Percentiles rank a stretch among this genome's conserved stretches.
Evolutionary conservation across 2,797 vertebrate genomes (phyloP).

Genomic region (Chrysocyon brachyurus): DNA sequence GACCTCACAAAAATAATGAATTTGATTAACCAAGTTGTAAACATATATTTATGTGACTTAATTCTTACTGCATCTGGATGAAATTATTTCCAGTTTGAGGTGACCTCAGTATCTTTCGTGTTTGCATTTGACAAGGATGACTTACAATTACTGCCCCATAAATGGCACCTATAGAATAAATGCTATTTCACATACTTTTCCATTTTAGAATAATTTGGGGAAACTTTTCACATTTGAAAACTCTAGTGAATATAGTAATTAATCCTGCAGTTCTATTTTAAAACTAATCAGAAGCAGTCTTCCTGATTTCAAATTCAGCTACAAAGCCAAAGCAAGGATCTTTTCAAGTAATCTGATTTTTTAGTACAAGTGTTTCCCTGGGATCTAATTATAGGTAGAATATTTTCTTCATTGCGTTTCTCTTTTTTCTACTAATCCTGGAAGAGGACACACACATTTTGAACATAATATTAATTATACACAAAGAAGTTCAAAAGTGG

Average conservation of each 20-base stretch:
- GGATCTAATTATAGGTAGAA: constrained; percentile 64
- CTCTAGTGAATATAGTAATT: constrained; percentile 54
- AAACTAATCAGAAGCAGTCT: constrained; percentile 47
- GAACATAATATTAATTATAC: constrained; percentile 63
- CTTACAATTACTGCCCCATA: not conserved
- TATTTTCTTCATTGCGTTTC: constrained; percentile 41
- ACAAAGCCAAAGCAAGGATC: constrained; percentile 23
- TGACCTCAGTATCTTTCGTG: not conserved
- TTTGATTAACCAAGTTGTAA: not conserved
- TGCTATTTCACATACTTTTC: not conserved
- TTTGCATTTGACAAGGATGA: not conserved
- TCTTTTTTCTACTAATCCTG: constrained; percentile 45
- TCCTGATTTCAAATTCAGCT: constrained; percentile 65
- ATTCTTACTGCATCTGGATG: not conserved
- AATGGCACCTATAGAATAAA: not conserved
- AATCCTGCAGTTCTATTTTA: constrained; percentile 61
- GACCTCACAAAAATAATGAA: constrained; percentile 8
- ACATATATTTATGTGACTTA: constrained; percentile 25
- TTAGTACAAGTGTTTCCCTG: constrained; percentile 59
- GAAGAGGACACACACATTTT: constrained; percentile 17
- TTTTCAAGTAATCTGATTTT: constrained; percentile 58
- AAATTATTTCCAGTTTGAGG: not conserved
- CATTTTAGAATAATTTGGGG: constrained; percentile 43
- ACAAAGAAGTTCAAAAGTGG: not conserved
- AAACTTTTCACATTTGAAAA: constrained; percentile 27